These are phyloP conservation scores for Cyclargus thomasi DNA, from an alignment of 1,140 invertebrate genomes.

Conservation along the genomic window DNA sequence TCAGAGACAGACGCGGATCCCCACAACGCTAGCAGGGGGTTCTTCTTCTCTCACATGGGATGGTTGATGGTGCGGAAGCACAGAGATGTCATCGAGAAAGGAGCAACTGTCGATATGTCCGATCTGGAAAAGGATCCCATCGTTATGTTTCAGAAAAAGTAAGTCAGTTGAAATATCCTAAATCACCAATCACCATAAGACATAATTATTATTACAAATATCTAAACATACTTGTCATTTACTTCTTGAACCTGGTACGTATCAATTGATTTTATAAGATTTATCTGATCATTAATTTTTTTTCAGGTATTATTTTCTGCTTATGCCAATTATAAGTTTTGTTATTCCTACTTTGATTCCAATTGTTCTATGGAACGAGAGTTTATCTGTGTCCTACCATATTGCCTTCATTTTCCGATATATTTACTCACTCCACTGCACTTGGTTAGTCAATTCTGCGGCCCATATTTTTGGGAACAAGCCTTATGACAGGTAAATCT, in stretches of 20 bases:
- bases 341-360: conserved; percentile 76
- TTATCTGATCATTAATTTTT: conserved; percentile 5
- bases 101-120: conserved; percentile 86
- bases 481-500: conserved; percentile 80
- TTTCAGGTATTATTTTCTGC: conserved; percentile 81
- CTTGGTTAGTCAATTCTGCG: conserved; percentile 92
- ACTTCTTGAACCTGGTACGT: too few species aligned
- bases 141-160: conserved; percentile 92
- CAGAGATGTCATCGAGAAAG: conserved; percentile 87
- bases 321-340: conserved; percentile 85
- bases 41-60: conserved; percentile 95
- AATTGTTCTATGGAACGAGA: conserved; percentile 85
- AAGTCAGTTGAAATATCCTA: conserved; percentile 23
- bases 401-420: conserved; percentile 75
- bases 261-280: not conserved
- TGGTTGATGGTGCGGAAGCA: conserved; percentile 93
- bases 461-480: conserved; percentile 86
- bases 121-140: conserved; percentile 90
- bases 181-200: not conserved
- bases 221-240: not conserved
- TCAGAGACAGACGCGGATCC: conserved; percentile 94
- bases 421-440: conserved; percentile 82
- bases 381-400: conserved; percentile 76
- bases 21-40: conserved; percentile 89
- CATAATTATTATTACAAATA: not conserved